Evolutionary conservation across 2,113 vertebrate genomes (phyloP), one percentile per base, ranked within the genome.

Genomic region (Chionis minor): DNA sequence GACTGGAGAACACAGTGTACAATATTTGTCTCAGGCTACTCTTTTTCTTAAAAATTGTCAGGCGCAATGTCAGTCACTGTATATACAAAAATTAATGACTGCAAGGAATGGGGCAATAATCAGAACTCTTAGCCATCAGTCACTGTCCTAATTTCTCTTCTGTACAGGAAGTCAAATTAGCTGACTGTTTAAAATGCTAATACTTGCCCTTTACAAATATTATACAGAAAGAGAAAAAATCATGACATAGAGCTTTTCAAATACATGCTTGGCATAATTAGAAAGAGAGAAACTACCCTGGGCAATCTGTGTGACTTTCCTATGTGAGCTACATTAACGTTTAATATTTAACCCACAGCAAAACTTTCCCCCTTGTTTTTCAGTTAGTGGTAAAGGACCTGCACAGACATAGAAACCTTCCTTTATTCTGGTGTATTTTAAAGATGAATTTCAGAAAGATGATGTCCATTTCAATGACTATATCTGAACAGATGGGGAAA

Each of bases 111-210:
- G 82, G 69, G 32, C 18, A 88, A 86, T 49, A 94, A 90, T 92
- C 49, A 78, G 73, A 89, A 94, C 38, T 70, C 73, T 61, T 35
- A 88, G 63, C 55, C 80, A 95, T 95, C 91, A 95, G 75, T 95
- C 88, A 92, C 49, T 90, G 86, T 92, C 87, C 73, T 92, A 70
- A 92, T 94, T 96, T 96, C 90, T 65, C 38, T 88, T 69, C 81
- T 72, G 14, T 81, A 49, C 55, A 88, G 78, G 86, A 97, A 87
- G 38, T 56, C 67, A 90, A 97, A 95, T 66, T 81, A 95, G 79
- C 95, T 97, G 94, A 97, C 81, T 93, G 63, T 74, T 86, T 94
- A 89, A 97, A 97, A 98, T 96, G 88, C 69, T 97, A 97, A 97
- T 95, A 87, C 72, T 95, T 94, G 88, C 51, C 93, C 91, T 97